Conservation (phyloP, 2,797 vertebrate species). For the Myotis pilosus region DNA sequence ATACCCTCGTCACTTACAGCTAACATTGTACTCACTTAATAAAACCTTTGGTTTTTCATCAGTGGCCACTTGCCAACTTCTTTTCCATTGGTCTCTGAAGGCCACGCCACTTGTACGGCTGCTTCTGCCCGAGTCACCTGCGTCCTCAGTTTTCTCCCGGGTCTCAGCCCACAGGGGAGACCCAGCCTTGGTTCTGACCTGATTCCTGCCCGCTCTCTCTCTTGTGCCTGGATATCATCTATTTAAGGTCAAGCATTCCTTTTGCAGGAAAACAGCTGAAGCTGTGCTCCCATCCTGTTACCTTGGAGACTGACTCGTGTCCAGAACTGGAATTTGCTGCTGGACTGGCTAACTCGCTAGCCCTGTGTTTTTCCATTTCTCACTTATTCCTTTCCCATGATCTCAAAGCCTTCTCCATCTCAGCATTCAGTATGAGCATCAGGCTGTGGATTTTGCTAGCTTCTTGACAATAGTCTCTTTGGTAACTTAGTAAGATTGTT, state of each 20-base stretch:
- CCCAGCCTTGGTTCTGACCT: not conserved
- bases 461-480: not conserved
- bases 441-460: not conserved
- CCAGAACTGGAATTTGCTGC: conserved; percentile 63
- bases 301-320: conserved; percentile 68
- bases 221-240: conserved; percentile 41
- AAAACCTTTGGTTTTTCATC: not conserved
- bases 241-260: conserved; percentile 63
- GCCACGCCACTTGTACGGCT: not conserved
- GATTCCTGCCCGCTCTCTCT: conserved; percentile 20
- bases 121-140: not conserved
- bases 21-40: conserved; percentile 2
- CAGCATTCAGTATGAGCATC: not conserved
- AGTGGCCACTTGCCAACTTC: not conserved
- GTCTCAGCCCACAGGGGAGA: not conserved
- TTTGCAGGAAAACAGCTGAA: conserved; percentile 23
- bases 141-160: not conserved
- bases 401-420: conserved; percentile 20
- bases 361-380: conserved; percentile 69
- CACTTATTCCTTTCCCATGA: conserved; percentile 13
- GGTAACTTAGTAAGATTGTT: not conserved
- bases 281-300: conserved; percentile 54
- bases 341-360: conserved; percentile 9
- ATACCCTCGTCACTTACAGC: not conserved
- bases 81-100: not conserved